These are phyloP conservation scores for Cephalotes varians DNA, from an alignment of 2,888 invertebrate species.

Conservation along the genomic window DNA sequence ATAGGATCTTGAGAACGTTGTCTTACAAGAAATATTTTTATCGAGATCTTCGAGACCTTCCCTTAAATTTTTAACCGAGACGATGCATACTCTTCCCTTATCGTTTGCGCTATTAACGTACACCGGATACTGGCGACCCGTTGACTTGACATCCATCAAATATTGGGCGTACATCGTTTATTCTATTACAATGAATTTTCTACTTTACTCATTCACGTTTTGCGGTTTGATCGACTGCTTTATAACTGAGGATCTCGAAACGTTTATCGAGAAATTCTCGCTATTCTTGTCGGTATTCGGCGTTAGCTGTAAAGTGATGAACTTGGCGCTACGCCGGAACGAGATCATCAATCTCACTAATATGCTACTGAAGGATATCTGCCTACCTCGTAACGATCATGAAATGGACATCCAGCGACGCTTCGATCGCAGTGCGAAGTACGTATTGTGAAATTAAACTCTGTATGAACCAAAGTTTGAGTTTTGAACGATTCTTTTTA, in stretches of 20 bases:
- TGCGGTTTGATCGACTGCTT: constrained; percentile 57
- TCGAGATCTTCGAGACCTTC: background rate
- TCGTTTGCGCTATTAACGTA: constrained; percentile 63
- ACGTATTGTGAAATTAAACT: background rate
- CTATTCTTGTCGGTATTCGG: constrained; percentile 69
- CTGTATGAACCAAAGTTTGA: no score
- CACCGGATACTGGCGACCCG: constrained; percentile 67
- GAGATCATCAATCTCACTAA: constrained; percentile 59
- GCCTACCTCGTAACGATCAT: constrained; percentile 55
- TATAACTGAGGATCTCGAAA: constrained; percentile 52
- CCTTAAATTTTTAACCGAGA: constrained; percentile 3
- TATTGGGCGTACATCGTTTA: constrained; percentile 62
- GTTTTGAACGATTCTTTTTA: no score
- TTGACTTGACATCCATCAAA: constrained; percentile 32
- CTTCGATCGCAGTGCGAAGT: constrained; percentile 67
- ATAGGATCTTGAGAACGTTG: constrained; percentile 6
- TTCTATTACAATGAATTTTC: constrained; percentile 55
- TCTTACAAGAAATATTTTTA: constrained; percentile 4
- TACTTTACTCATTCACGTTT: constrained; percentile 53
- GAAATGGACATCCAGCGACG: constrained; percentile 63
- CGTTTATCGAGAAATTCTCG: constrained; percentile 67
- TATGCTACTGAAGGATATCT: constrained; percentile 57
- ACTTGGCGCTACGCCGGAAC: constrained; percentile 60
- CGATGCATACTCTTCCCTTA: constrained; percentile 61
- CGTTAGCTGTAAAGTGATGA: constrained; percentile 70